Conservation (phyloP, 1,140 invertebrate species). For the Mamestra configurata region DNA sequence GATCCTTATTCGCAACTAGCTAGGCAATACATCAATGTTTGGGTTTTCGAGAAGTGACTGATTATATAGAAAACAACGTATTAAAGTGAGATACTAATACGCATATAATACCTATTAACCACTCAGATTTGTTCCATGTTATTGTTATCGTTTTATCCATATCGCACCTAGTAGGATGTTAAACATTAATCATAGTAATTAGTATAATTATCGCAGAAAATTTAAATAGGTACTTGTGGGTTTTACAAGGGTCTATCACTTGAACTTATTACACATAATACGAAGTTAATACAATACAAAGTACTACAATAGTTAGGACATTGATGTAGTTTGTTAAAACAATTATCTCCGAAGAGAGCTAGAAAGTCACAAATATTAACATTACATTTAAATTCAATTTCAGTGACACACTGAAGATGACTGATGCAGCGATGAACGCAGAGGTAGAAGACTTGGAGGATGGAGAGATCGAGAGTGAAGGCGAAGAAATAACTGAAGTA, state of each 20-base stretch:
- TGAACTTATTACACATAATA: background rate
- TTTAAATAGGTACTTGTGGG: background rate
- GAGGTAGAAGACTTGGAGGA: conserved; percentile 89
- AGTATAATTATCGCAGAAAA: background rate
- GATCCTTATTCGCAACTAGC: background rate
- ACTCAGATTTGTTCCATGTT: background rate
- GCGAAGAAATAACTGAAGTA: conserved; percentile 82
- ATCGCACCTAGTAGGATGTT: background rate
- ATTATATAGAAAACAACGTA: too few species aligned
- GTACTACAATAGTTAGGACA: background rate
- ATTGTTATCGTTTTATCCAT: background rate
- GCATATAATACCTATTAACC: background rate
- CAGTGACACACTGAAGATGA: conserved; percentile 81
- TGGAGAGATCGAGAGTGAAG: conserved; percentile 89
- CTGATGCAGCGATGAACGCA: conserved; percentile 70
- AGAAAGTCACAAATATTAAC: conserved; percentile 43
- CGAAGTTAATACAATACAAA: background rate
- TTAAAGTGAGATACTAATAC: too few species aligned
- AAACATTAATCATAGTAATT: background rate
- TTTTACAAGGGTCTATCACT: background rate
- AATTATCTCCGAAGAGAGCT: background rate
- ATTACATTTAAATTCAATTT: conserved; percentile 69
- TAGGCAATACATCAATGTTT: background rate
- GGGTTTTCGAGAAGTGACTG: too few species aligned
- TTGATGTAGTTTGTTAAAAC: background rate